Evolutionary conservation across 2,113 vertebrate species (phyloP), one percentile per base, ranked within the genome.

Genomic region (Mesembrinibis cayennensis): DNA sequence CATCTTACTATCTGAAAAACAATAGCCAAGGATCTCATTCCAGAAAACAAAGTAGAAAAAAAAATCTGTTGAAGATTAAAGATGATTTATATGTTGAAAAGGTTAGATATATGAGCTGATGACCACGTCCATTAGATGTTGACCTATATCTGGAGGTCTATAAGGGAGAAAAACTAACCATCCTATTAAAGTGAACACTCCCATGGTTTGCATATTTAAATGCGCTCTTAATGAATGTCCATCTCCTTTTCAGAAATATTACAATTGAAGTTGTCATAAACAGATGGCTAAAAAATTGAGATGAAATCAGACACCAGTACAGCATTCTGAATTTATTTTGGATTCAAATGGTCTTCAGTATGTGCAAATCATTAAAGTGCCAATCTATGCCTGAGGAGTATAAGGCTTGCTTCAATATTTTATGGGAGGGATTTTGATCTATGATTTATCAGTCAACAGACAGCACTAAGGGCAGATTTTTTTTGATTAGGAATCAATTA

Each of bases 361-460:
- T 94, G 97, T 91, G 74, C 67, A 97, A 97, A 92, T 97, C 94
- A 97, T 97, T 98, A 91, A 97, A 96, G 94, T 89, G 38, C 27
- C 89, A 86, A 73, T 85, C 77, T 91, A 50, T 79, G 78, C 93
- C 89, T 85, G 85, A 96, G 79, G 92, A 97, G 58, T 96, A 26
- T 72, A 90, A 96, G 78, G 19, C 76, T 97, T 89, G 53, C 49
- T 97, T 98, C 97, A 98, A 96, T 98, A 98, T 98, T 98, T 98
- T 94, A 98, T 98, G 93, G 83, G 85, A 95, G 70, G 66, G 83
- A 96, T 98, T 98, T 98, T 98, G 96, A 98, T 98, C 95, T 97
- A 97, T 98, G 98, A 98, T 98, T 98, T 98, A 97, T 97, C 93
- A 98, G 95, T 95, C 94, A 98, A 95, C 96, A 97, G 85, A 94